Evolutionary conservation across 2,888 invertebrate genomes (phyloP).

Genomic region (Plebejus melissa): DNA sequence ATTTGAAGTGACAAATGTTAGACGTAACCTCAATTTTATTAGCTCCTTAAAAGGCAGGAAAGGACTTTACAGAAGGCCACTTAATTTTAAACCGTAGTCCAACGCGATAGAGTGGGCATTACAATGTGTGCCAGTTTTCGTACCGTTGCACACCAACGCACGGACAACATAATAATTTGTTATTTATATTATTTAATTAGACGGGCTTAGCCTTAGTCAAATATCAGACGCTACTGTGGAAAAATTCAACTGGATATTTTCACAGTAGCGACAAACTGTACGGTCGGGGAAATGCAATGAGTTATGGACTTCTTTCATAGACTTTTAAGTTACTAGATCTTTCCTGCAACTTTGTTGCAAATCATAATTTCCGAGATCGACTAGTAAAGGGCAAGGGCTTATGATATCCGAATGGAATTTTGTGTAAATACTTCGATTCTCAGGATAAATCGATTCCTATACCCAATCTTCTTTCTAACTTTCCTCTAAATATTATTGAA

Average conservation of each 20-base stretch:
- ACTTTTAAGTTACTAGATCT: not conserved
- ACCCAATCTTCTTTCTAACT: too few relatives aligned
- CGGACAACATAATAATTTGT: conserved; percentile 3
- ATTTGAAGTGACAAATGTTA: conserved; percentile 30
- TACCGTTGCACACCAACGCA: conserved; percentile 18
- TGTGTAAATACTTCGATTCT: too few relatives aligned
- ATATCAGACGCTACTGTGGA: not conserved
- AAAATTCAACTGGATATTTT: not conserved
- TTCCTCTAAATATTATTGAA: too few relatives aligned
- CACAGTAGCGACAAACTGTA: not conserved
- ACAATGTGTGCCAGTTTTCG: not conserved
- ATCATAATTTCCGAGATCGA: too few relatives aligned
- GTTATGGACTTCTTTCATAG: not conserved
- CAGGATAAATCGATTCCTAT: too few relatives aligned
- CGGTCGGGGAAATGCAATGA: not conserved
- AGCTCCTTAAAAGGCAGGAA: conserved; percentile 52
- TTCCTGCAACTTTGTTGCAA: too few relatives aligned
- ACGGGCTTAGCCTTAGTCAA: not conserved
- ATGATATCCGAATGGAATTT: too few relatives aligned
- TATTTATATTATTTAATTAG: not conserved
- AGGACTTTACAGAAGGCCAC: not conserved
- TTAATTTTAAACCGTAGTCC: not conserved
- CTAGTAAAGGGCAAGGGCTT: too few relatives aligned
- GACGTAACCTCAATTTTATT: conserved; percentile 63
- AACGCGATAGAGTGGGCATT: not conserved